Evolutionary conservation across 2,797 vertebrate species (phyloP).

Genomic region (Rhabdomys pumilio): DNA sequence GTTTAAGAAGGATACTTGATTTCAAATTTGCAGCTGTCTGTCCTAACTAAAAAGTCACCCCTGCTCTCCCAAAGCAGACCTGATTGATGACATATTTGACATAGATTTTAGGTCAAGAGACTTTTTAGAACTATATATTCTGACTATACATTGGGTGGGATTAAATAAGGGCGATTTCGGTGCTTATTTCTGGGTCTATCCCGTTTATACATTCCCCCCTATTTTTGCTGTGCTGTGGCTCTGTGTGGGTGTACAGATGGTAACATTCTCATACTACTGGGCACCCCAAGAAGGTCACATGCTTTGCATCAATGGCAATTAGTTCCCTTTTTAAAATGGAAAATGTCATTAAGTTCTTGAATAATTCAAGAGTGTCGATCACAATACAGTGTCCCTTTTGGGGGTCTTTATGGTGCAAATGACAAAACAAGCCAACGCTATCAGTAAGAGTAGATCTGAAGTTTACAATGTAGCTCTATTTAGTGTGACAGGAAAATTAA

Average conservation of each 20-base stretch:
- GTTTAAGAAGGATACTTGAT: neutral
- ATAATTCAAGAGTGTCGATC: conserved; percentile 85
- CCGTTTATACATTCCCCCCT: neutral
- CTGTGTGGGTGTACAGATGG: neutral
- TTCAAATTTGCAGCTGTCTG: neutral
- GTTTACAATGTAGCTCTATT: conserved; percentile 90
- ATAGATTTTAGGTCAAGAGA: conserved; percentile 25
- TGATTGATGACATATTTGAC: neutral
- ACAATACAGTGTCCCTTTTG: conserved; percentile 86
- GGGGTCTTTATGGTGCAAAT: conserved; percentile 88
- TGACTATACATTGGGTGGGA: neutral
- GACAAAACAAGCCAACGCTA: conserved; percentile 89
- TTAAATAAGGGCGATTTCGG: conserved; percentile 12
- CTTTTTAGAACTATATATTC: neutral
- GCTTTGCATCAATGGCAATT: conserved; percentile 81
- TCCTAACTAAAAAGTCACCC: conserved; percentile 6
- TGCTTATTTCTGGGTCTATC: neutral
- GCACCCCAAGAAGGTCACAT: conserved; percentile 77
- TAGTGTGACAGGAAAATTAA: conserved; percentile 94
- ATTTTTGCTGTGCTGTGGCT: conserved; percentile 11
- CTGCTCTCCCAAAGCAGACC: neutral
- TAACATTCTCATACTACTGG: conserved; percentile 79
- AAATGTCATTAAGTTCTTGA: conserved; percentile 87
- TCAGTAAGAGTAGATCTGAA: conserved; percentile 90
- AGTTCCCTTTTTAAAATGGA: conserved; percentile 83